These are phyloP conservation scores for Clarias platycephalus DNA, from an alignment of 2,797 vertebrate genomes.

Conservation along the genomic window DNA sequence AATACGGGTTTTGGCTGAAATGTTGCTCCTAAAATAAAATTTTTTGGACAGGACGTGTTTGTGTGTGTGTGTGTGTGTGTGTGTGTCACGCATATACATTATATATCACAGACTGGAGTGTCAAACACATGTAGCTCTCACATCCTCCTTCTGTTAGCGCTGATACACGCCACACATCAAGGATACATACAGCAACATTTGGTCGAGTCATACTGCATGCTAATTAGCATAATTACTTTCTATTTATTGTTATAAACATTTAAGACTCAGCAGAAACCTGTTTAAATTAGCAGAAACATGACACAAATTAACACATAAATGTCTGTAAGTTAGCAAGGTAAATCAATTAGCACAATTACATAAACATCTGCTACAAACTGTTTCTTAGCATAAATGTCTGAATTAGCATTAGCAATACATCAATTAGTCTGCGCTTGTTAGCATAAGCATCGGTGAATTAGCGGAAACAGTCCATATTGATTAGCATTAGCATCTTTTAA, in stretches of 20 bases:
- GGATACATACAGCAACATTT: not conserved
- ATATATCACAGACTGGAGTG: not conserved
- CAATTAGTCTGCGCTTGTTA: not conserved
- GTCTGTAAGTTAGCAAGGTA: not conserved
- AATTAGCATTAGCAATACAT: not conserved
- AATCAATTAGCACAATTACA: not conserved
- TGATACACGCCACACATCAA: not conserved
- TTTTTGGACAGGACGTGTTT: not conserved
- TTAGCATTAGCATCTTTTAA: not conserved
- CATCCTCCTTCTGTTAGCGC: not conserved
- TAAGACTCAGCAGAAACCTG: not conserved
- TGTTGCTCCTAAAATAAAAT: not conserved
- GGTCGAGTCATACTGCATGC: not conserved
- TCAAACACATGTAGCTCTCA: not conserved
- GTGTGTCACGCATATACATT: not conserved
- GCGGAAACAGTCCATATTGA: not conserved
- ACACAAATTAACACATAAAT: not conserved
- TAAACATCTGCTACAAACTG: not conserved
- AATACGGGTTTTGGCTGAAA: not conserved
- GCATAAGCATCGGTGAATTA: not conserved
- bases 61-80: not conserved
- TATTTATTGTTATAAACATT: not conserved
- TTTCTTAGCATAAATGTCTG: not conserved
- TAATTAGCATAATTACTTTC: not conserved
- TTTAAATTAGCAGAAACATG: not conserved